Evolutionary conservation across 1,140 invertebrate species (phyloP).

Genomic region (Manduca sexta): DNA sequence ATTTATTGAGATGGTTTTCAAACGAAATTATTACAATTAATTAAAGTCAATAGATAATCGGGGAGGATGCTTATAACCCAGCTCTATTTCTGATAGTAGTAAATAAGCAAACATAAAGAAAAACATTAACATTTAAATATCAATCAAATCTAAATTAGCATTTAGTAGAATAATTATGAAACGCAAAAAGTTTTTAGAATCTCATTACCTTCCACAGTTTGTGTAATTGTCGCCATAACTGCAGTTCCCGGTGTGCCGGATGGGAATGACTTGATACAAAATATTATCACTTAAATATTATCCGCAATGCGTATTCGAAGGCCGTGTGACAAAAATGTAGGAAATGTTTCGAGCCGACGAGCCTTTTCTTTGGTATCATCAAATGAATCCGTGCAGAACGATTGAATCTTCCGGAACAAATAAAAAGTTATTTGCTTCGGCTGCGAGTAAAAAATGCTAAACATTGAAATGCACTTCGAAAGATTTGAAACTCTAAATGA

Average conservation of each 20-base stretch:
- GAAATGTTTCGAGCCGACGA: slow-evolving; percentile 18
- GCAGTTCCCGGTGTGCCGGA: slow-evolving; percentile 11
- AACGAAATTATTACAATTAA: too few relatives aligned
- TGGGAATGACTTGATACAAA: slow-evolving; percentile 34
- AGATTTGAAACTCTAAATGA: too few relatives aligned
- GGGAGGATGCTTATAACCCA: too few relatives aligned
- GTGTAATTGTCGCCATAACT: slow-evolving; percentile 32
- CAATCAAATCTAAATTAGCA: too few relatives aligned
- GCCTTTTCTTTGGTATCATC: slow-evolving; percentile 13
- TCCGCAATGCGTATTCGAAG: slow-evolving; percentile 16
- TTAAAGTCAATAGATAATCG: too few relatives aligned
- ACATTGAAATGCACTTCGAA: too few relatives aligned
- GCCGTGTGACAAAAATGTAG: slow-evolving; percentile 25
- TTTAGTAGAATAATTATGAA: too few relatives aligned
- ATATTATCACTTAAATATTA: slow-evolving; percentile 46
- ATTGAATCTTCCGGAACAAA: not conserved
- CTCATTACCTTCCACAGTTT: slow-evolving; percentile 31
- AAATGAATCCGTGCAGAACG: slow-evolving; percentile 32
- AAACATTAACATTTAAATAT: too few relatives aligned
- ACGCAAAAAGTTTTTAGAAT: not conserved
- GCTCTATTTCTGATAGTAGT: too few relatives aligned
- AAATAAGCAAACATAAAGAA: too few relatives aligned
- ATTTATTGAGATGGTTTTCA: too few relatives aligned
- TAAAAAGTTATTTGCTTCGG: not conserved
- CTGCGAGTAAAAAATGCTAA: too few relatives aligned